Percentiles rank a stretch among this genome's conserved stretches.
Evolutionary conservation across 1,140 invertebrate species (phyloP).

Genomic region (Bombus breviceps): DNA sequence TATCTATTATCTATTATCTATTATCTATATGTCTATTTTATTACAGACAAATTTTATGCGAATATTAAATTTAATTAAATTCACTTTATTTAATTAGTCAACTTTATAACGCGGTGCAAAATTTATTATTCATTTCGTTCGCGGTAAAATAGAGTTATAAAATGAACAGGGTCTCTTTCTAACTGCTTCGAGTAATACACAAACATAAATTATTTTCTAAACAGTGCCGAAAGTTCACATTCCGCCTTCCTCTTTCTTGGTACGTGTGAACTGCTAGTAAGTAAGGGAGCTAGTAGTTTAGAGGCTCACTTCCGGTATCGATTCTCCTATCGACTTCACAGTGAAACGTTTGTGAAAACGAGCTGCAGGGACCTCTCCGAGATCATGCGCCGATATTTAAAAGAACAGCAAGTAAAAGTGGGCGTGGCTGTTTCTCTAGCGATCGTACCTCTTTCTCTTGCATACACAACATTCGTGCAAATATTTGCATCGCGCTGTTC

Average conservation of each 20-base stretch:
- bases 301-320: slow-evolving; percentile 56
- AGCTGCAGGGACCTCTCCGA: slow-evolving; percentile 25
- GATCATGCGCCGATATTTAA: slow-evolving; percentile 74
- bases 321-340: slow-evolving; percentile 9
- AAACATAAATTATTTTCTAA: not conserved
- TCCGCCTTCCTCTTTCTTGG: not conserved
- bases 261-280: slow-evolving; percentile 33
- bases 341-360: slow-evolving; percentile 75
- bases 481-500: not conserved
- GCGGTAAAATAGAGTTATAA: not conserved
- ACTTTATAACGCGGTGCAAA: not conserved
- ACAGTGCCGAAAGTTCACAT: not conserved
- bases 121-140: too few species aligned
- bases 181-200: not conserved
- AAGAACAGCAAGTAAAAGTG: slow-evolving; percentile 77
- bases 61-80: not conserved
- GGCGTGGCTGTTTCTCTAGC: slow-evolving; percentile 71
- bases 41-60: not conserved
- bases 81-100: not conserved
- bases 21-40: too few species aligned
- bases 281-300: slow-evolving; percentile 14
- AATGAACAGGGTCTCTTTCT: not conserved
- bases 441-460: slow-evolving; percentile 62
- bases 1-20: too few species aligned
- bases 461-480: not conserved